Conservation (phyloP, 2,888 invertebrate genomes). For the Dynastes maya region DNA sequence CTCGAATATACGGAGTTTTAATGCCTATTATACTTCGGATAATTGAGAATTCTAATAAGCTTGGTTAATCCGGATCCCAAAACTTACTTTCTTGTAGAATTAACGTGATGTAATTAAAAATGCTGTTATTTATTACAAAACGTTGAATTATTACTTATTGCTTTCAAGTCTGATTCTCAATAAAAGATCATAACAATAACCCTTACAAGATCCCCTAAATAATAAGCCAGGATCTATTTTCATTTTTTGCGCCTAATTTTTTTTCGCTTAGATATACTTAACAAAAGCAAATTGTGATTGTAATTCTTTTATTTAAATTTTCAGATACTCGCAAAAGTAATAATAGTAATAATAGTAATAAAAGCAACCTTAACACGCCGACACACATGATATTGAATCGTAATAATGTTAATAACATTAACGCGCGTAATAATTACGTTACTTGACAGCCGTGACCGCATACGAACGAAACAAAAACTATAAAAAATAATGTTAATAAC, state of each 20-base stretch:
- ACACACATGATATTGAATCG: constrained; percentile 9
- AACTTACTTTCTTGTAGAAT: too few relatives aligned
- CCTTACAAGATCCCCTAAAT: neutral
- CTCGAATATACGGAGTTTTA: too few relatives aligned
- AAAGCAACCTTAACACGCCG: constrained; percentile 15
- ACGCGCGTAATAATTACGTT: constrained; percentile 16
- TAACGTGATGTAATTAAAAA: too few relatives aligned
- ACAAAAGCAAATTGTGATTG: neutral
- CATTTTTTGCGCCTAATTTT: too few relatives aligned
- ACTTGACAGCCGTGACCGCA: constrained; percentile 16
- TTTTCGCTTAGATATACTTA: too few relatives aligned
- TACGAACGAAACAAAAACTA: neutral
- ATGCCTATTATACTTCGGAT: too few relatives aligned
- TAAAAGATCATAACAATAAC: neutral
- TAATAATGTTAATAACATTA: constrained; percentile 29
- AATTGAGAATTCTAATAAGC: too few relatives aligned
- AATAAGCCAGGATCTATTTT: neutral
- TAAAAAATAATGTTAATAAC: constrained; percentile 22
- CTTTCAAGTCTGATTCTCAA: constrained; percentile 3
- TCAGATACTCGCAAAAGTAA: constrained; percentile 37
- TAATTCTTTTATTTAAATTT: constrained; percentile 27
- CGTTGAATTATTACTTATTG: neutral
- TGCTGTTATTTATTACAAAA: too few relatives aligned
- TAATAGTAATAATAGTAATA: constrained; percentile 20
- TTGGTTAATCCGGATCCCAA: too few relatives aligned